These are phyloP conservation scores for Tyto alba DNA, from an alignment of 2,113 vertebrate genomes.

Conservation along the genomic window DNA sequence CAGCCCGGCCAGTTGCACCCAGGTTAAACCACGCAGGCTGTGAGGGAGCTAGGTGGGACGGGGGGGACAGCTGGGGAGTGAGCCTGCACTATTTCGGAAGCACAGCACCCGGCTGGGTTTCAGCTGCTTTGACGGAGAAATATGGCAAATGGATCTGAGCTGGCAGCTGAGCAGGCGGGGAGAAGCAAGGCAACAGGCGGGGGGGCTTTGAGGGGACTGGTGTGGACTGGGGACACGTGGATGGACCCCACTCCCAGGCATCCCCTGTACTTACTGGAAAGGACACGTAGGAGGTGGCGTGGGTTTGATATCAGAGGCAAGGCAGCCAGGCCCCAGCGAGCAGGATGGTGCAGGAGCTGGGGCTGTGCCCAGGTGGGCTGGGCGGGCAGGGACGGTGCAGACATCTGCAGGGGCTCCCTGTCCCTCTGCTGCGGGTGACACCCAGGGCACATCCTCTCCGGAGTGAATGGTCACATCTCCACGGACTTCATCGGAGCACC, in stretches of 20 bases:
- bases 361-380: not conserved
- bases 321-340: rapidly evolving
- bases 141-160: not conserved
- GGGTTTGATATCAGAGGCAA: not conserved
- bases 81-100: not conserved
- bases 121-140: not conserved
- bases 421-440: not conserved
- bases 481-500: not conserved
- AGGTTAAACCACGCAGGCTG: rapidly evolving
- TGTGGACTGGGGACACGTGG: rapidly evolving
- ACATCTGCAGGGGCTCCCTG: not conserved
- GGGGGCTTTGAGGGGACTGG: not conserved
- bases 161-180: not conserved
- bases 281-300: not conserved
- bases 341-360: not conserved
- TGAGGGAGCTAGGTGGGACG: rapidly evolving
- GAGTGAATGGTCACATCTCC: rapidly evolving
- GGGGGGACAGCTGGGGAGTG: not conserved
- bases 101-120: not conserved
- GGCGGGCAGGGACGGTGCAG: not conserved
- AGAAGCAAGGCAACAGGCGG: not conserved
- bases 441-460: not conserved
- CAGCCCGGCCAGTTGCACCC: not conserved
- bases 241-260: not conserved
- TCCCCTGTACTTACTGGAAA: not conserved